Evolutionary conservation across 2,888 invertebrate genomes (phyloP), one percentile per base, ranked within the genome.

Genomic region (Thereva nobilitata): DNA sequence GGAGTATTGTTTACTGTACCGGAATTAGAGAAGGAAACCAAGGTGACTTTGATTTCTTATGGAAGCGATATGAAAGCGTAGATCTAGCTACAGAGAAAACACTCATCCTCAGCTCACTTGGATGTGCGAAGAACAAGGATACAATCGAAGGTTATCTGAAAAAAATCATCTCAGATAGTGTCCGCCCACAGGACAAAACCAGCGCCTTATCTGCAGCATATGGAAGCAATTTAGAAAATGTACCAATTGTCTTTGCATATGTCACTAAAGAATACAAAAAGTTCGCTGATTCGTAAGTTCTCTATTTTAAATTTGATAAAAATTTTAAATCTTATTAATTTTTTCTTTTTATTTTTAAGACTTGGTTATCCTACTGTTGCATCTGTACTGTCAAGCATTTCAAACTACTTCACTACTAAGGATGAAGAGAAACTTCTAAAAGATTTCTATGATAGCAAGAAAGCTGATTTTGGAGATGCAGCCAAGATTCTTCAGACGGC

Each of bases 1-100:
- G 90, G 61, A 79, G 84, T 35, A 84, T 86, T 59, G 89, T 93
- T 0, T 93, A 92, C 79, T 93, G 93, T 76, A 86, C 86, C 23
- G 91, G 85, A 1, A 82, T 94, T 6, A 84, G 86, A n/a, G 77
- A 85, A 40, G 91, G 90, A 0, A 81, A 80, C 0, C 73, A 76
- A n/a, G 76, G 76, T 0, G 87, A 90, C 69, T 94, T 90, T 85
- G 74, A 86, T 1, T 85, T 82, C 72, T 79, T 91, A 34, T 90
- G 88, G 85, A 71, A 82, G 0, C 84, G 86, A 70, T 92, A 87
- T 45, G 74, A 78, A 59, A 75, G 72, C 0, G 84, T 86, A 59
- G 84, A 86, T 42, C 84, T 89, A 1, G 88, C 89, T 47, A 85
- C 88, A 0, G 92, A 93, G 78, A 86, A 89, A 76, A 84, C 85